Evolutionary conservation across 1,140 invertebrate genomes (phyloP), one percentile per base, ranked within the genome.

Genomic region (Pinna nobilis): DNA sequence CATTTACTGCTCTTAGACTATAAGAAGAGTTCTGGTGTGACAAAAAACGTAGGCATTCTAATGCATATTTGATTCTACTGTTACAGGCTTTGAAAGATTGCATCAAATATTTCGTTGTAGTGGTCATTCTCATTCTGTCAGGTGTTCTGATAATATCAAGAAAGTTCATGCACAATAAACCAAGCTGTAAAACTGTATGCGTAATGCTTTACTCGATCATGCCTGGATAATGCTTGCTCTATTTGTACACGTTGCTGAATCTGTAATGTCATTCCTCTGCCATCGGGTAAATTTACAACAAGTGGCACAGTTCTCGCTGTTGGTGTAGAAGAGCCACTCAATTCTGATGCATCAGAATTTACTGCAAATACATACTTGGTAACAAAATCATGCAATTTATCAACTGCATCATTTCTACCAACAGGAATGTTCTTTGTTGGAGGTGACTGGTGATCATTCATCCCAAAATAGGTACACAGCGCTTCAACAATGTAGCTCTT

Each of bases 401-500:
- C 28, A 15, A 70, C 23, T 37, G 25, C 25, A 30, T 33, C 47
- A 11, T 41, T 25, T 37, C 9, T 28, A 13, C 25, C 51, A 11
- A 37, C 30, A 6, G 51, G 71, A 33, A 47, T 15, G 33, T 47
- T 49, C 7, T 49, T 33, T 37, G 63, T 57, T 59, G 37, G 41
- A n/a, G 33, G 30, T 32, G 66, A 69, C 7, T 59, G 15, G 9
- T 59, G 25, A 23, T 15, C 30, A 23, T 59, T 25, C 49, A 74
- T 49, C 20, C 39, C 47, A 63, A 74, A 69, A 47, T 41, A 57
- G 18, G 68, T 28, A 0, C 47, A 32, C 7, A 63, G 47, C 4
- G 65, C 41, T 28, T 50, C 65, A 25, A 68, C 39, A 3, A 74
- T 47, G 64, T 66, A 47, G 13, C 60, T 44, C 33, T 60, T 39